These are phyloP conservation scores for Sebastes variabilis DNA, from an alignment of 2,797 vertebrate genomes.

Conservation along the genomic window DNA sequence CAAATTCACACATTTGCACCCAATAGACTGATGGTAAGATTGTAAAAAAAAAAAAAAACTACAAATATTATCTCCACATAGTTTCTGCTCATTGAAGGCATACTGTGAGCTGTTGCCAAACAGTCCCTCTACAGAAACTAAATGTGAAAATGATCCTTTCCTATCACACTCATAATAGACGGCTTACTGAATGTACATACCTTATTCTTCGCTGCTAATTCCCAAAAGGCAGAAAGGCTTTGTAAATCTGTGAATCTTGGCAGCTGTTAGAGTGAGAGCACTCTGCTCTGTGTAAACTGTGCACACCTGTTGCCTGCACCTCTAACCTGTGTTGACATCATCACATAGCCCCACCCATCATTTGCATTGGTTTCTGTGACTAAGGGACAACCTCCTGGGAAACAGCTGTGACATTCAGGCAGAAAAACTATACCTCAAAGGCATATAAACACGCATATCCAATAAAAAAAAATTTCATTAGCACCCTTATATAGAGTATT, in stretches of 20 bases:
- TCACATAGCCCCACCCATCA: constrained; percentile 57
- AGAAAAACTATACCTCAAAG: constrained; percentile 10
- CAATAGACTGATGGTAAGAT: not conserved
- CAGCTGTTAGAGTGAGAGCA: constrained; percentile 15
- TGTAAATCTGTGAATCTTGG: not conserved
- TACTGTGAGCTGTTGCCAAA: not conserved
- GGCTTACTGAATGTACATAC: constrained; percentile 31
- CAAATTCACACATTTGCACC: not conserved
- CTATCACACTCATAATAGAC: not conserved
- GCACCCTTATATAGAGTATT: not conserved
- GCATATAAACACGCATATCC: too few species aligned
- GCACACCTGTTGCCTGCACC: constrained; percentile 55
- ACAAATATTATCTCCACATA: not conserved
- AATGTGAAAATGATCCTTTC: not conserved
- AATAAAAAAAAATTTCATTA: too few species aligned
- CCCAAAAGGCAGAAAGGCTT: not conserved
- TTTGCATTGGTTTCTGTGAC: constrained; percentile 50
- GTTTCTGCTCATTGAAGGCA: not conserved
- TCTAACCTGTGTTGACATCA: constrained; percentile 29
- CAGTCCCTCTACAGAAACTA: not conserved
- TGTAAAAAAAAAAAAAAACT: not conserved
- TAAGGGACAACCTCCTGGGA: constrained; percentile 15
- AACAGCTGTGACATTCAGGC: not conserved
- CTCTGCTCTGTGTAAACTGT: constrained; percentile 37
- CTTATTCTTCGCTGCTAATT: constrained; percentile 28